Base-by-base conservation (phyloP, 2,888 invertebrate species). In the Chrysodeixis includens region DNA sequence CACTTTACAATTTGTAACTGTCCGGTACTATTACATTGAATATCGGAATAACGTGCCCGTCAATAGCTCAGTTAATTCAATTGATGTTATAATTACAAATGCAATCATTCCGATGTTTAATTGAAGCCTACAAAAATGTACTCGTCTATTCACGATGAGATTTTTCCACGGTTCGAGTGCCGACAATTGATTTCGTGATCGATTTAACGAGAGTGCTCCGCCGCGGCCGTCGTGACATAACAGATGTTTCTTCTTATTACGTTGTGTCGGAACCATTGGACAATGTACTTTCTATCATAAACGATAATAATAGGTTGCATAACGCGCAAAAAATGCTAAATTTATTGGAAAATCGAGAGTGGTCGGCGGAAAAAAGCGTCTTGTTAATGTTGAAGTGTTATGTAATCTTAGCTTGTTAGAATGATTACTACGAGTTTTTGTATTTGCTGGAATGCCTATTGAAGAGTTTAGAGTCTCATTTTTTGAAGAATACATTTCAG, bases 211-310 rank as follows among this genome's bases (percentile, higher is more conserved):
- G 54, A 55, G 40, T 52, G 14, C 40, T 44, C 70, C 26, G 26
- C 26, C 26, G 26, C 26, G 26, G 22, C 53, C 52, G 71, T 78
- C 73, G 81, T 88, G 85, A 88, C 78, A 81, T 86, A 88, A 89
- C 83, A 56, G 44, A 57, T 66, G 78, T 74, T 82, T 72, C 57
- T 66, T 83, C 81, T 85, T 84, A 73, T 86, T 81, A 62, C 66
- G 74, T 76, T 76, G 64, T 75, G 60, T 62, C 62, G 59, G 68
- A 65, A 72, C 76, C 71, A 78, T 77, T 79, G 74, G 62, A 63
- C 66, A 70, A 76, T 74, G 76, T 82, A 80, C 85, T 88, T 86
- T 88, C 86, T 83, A 85, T 76, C 67, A 74, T 72, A 78, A 76
- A 74, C 58, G 67, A 71, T 71, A 74, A 79, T 76, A 69, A 62